Evolutionary conservation across 2,888 invertebrate species (phyloP).

Genomic region (Acanthacorydalis orientalis): DNA sequence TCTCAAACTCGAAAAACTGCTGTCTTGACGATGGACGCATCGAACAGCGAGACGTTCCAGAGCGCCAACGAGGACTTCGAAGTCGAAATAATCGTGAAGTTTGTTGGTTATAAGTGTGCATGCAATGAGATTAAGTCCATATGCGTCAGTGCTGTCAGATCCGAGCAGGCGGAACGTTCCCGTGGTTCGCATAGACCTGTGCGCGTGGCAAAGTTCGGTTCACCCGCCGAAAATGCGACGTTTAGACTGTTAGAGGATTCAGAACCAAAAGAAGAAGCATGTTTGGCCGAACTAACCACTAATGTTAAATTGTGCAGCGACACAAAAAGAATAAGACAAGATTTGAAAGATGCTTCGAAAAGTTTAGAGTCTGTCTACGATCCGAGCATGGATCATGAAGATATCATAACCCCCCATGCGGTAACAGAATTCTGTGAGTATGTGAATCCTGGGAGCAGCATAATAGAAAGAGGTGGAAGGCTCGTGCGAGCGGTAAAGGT

Average conservation of each 20-base stretch:
- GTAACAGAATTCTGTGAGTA: conserved; percentile 5
- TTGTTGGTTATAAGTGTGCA: conserved; percentile 25
- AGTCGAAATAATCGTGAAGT: conserved; percentile 25
- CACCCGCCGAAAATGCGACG: no score
- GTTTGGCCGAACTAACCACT: no score
- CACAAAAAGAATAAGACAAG: conserved; percentile 1
- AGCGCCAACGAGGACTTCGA: conserved; percentile 55
- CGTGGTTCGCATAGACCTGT: no score
- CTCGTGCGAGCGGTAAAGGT: conserved; percentile 8
- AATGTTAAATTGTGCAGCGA: neutral
- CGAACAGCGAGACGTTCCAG: conserved; percentile 60
- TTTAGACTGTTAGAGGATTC: no score
- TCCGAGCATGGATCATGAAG: conserved; percentile 4
- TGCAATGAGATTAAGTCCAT: no score
- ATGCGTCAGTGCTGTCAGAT: no score
- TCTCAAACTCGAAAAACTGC: no score
- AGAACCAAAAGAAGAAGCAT: no score
- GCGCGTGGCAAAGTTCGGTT: no score
- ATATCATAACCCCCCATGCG: neutral
- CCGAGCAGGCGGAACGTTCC: no score
- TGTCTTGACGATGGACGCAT: conserved; percentile 38
- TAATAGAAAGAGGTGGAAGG: conserved; percentile 19
- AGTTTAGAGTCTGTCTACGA: conserved; percentile 8
- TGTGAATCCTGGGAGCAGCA: conserved; percentile 31
- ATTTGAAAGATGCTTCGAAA: neutral